A percentile compares a stretch with the other conserved stretches of the same genome.
Conservation (phyloP, 2,888 invertebrate genomes). For the Microplitis manilae region DNA sequence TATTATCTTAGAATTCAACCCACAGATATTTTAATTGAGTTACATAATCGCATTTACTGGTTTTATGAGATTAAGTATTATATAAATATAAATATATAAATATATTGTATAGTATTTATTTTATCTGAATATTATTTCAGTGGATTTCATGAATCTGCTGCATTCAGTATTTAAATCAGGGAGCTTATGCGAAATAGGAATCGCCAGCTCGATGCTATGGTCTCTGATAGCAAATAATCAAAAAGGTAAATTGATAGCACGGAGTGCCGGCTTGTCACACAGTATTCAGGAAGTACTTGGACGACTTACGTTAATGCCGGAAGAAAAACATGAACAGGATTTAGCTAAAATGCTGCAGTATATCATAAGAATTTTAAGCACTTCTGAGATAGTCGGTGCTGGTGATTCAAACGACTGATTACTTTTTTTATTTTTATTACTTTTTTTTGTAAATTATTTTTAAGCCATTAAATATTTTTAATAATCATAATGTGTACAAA, state of each 20-base stretch:
- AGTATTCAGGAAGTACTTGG: constrained; percentile 73
- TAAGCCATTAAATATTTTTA: neutral
- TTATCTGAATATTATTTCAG: constrained; percentile 63
- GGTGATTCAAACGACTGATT: constrained; percentile 25
- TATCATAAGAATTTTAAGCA: constrained; percentile 60
- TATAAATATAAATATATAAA: constrained; percentile 12
- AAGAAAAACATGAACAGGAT: constrained; percentile 60
- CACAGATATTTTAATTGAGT: constrained; percentile 4
- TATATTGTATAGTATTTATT: neutral
- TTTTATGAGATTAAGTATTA: neutral
- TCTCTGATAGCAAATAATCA: constrained; percentile 80
- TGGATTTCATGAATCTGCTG: constrained; percentile 73
- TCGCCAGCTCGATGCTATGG: constrained; percentile 77
- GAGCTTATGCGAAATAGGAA: constrained; percentile 71
- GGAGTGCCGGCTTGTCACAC: constrained; percentile 72
- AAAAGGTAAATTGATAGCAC: constrained; percentile 76
- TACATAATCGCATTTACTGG: neutral
- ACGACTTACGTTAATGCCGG: constrained; percentile 61
- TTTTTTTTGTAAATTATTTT: neutral
- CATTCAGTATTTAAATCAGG: constrained; percentile 71
- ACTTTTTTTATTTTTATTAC: constrained; percentile 25
- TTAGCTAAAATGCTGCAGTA: constrained; percentile 64
- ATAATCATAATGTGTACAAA: constrained; percentile 4
- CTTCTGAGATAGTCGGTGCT: constrained; percentile 48
- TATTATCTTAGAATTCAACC: too few species aligned